Evolutionary conservation across 1,140 invertebrate species (phyloP), one percentile per base, ranked within the genome.

Genomic region (Acromyrmex charruanus): DNA sequence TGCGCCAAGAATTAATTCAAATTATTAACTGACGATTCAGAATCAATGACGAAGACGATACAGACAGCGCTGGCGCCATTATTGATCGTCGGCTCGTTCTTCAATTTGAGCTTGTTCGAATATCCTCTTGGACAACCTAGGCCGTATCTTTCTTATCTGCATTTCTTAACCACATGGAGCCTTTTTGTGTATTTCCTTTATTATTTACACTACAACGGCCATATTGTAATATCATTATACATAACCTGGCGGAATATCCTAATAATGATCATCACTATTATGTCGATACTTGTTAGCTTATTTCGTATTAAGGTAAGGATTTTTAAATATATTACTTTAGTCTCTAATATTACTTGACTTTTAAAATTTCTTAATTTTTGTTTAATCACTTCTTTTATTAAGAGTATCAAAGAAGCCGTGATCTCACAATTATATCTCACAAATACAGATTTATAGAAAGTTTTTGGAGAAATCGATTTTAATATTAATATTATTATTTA

Each of bases 41-140:
- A 51, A 69, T 44, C 2, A 3, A 82, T 74, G 68, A 16, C 21
- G 7, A 71, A 44, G 18, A 59, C 35, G 0, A n/a, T 82, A 3
- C 68, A 82, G 1, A 35, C 4, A 63, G 80, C 68, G 0, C 9
- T 82, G 3, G 18, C 66, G 21, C 80, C 68, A 21, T 10, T 82
- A 31, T 61, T 82, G 35, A 58, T 65, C 12, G 35, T 65, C 16
- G 39, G 58, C 16, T 51, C 44, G 1, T 35, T 85, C 16, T 74
- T 10, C n/a, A 59, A 44, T 31, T 63, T 75, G 12, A 5, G 25
- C 12, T 39, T 85, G 10, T 49, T 85, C 12, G 81, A 85, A 55
- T 63, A 75, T 59, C 81, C 81, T 49, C 3, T 63, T 35, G 69
- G 68, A 65, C 58, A 59, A 51, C 39, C 69, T 28, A 85, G 44